Conservation (phyloP, 2,113 vertebrate genomes). For the Lampris megalopsis region DNA sequence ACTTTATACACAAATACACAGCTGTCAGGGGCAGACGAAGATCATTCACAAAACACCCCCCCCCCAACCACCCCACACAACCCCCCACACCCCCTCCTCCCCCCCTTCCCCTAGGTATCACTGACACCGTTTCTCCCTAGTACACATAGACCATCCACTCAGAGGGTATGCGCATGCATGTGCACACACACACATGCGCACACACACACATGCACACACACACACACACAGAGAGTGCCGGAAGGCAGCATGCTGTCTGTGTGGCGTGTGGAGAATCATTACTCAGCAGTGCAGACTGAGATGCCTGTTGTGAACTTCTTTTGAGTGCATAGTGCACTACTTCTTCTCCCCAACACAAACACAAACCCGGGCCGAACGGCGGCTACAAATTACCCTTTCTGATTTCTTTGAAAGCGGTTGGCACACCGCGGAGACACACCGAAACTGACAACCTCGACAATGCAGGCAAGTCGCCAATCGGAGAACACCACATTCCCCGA, state of each 20-base stretch:
- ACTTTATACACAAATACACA: constrained; percentile 77
- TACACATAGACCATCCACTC: constrained; percentile 33
- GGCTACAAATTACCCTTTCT: constrained; percentile 14
- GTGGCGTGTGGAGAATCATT: constrained; percentile 81
- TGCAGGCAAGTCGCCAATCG: constrained; percentile 11
- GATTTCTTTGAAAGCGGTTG: constrained; percentile 12
- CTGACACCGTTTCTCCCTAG: constrained; percentile 76
- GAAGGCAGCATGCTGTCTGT: constrained; percentile 78
- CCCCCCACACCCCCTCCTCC: neutral
- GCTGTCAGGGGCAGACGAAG: constrained; percentile 79
- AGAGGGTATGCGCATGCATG: constrained; percentile 2
- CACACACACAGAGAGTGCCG: constrained; percentile 54
- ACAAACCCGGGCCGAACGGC: constrained; percentile 1
- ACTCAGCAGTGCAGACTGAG: constrained; percentile 79
- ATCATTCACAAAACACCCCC: constrained; percentile 82
- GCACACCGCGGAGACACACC: neutral
- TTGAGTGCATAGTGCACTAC: constrained; percentile 43
- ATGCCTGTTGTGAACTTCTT: constrained; percentile 66
- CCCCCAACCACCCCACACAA: neutral
- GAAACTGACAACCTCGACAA: neutral
- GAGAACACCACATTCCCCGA: neutral
- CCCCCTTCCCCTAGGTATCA: constrained; percentile 73
- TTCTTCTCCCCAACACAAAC: neutral
- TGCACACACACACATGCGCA: constrained; percentile 28
- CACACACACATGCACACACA: constrained; percentile 31